Conservation (phyloP, 2,888 invertebrate genomes). For the Xanthia icteritia region DNA sequence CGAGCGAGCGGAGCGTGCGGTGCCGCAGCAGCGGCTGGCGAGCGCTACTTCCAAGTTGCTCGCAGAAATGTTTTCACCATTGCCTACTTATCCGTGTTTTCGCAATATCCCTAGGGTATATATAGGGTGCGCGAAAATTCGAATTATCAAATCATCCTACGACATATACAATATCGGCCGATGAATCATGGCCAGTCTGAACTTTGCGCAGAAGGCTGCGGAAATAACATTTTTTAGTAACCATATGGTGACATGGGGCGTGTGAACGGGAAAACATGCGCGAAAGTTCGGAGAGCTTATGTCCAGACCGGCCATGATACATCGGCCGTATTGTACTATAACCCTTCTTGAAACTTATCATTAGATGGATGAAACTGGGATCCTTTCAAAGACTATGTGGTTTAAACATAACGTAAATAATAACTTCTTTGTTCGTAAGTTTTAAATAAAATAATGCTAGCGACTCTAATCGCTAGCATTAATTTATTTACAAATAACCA, state of each 20-base stretch:
- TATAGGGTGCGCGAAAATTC: no score
- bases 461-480: not conserved
- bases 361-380: not conserved
- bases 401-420: not conserved
- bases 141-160: no score
- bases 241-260: not conserved
- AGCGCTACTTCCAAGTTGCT: no score
- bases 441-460: not conserved
- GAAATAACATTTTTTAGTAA: not conserved
- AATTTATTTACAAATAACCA: not conserved
- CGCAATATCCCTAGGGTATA: no score
- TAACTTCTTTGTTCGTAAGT: not conserved
- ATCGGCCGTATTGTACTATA: not conserved
- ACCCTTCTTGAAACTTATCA: not conserved
- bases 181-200: not conserved
- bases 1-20: no score
- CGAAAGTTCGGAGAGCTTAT: not conserved
- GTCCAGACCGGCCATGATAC: not conserved
- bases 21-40: no score
- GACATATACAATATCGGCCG: no score
- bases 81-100: no score
- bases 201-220: not conserved
- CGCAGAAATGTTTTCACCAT: no score
- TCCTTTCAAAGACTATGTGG: not conserved
- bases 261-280: not conserved